phyloP scores from a whole-genome alignment of 2,113 vertebrate genomes.

The Sinocyclocheilus maitianheensis region DNA sequence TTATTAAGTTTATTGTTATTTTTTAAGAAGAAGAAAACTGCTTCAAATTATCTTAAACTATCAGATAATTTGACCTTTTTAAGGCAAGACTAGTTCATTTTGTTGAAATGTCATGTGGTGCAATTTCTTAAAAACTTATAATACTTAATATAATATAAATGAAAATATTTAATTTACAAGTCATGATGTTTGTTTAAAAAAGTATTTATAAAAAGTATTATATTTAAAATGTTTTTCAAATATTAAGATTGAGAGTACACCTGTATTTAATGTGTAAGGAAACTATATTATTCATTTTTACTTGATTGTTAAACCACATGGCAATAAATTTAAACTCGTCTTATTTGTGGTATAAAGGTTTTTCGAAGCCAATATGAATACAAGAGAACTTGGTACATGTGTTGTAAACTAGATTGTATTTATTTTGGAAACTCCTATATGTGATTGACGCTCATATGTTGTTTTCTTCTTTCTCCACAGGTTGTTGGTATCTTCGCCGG shows the following conservation, averaged over 20 bases:
- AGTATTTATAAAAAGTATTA: too few species aligned
- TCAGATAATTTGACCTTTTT: too few species aligned
- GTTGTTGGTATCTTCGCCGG: constrained; percentile 98
- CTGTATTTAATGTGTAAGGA: background rate
- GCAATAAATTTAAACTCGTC: background rate
- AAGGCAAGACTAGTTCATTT: too few species aligned
- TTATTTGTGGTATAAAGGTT: background rate
- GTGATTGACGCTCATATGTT: too few species aligned
- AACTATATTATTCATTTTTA: background rate
- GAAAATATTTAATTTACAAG: too few species aligned
- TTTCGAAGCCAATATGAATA: background rate
- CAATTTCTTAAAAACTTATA: too few species aligned
- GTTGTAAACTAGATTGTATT: background rate
- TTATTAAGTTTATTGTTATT: background rate
- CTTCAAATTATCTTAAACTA: background rate
- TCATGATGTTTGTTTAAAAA: too few species aligned
- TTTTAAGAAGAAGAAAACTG: too few species aligned
- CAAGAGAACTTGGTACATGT: background rate
- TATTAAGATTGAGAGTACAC: background rate
- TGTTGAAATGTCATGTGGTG: too few species aligned
- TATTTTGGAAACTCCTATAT: background rate
- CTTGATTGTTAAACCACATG: background rate
- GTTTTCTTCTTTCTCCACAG: constrained; percentile 65
- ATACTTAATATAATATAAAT: too few species aligned
- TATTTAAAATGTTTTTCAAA: too few species aligned